These are phyloP conservation scores for Glossosoma conforme DNA, from an alignment of 1,140 invertebrate species.

Conservation along the genomic window DNA sequence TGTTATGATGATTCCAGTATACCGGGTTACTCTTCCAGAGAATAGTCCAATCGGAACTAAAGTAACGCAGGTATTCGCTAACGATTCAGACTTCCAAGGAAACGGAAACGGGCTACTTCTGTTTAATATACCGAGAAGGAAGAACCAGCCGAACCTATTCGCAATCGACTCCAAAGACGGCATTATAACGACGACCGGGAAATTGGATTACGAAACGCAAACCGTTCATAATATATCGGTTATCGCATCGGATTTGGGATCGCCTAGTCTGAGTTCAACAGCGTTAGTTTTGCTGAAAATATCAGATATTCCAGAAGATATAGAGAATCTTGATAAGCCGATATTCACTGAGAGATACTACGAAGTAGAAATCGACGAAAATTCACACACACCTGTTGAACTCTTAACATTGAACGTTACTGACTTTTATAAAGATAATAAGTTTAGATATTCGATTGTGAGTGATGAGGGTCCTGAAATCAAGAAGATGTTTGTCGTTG, in stretches of 20 bases:
- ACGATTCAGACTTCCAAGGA: slow-evolving; percentile 76
- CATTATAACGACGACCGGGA: slow-evolving; percentile 65
- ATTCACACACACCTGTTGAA: slow-evolving; percentile 62
- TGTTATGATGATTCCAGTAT: slow-evolving; percentile 58
- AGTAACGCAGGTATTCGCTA: slow-evolving; percentile 70
- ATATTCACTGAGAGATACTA: slow-evolving; percentile 70
- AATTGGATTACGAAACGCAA: slow-evolving; percentile 67
- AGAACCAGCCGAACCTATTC: slow-evolving; percentile 62
- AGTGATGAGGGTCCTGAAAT: slow-evolving; percentile 52
- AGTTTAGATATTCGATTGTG: slow-evolving; percentile 56
- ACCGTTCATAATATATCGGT: slow-evolving; percentile 69
- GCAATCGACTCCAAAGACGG: slow-evolving; percentile 77
- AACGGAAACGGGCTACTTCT: slow-evolving; percentile 80
- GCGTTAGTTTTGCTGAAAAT: slow-evolving; percentile 66
- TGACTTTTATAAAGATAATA: slow-evolving; percentile 52
- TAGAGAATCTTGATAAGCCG: slow-evolving; percentile 49
- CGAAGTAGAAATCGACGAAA: slow-evolving; percentile 73
- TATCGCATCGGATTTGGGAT: slow-evolving; percentile 77
- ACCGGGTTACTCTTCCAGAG: slow-evolving; percentile 63
- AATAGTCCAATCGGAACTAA: slow-evolving; percentile 63
- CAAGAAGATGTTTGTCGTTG: slow-evolving; percentile 60
- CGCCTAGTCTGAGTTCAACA: slow-evolving; percentile 71
- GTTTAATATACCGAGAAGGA: slow-evolving; percentile 61
- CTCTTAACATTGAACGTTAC: slow-evolving; percentile 66
- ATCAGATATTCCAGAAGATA: slow-evolving; percentile 58